phyloP scores from a whole-genome alignment of 2,888 invertebrate genomes.

The Parnassius apollo region DNA sequence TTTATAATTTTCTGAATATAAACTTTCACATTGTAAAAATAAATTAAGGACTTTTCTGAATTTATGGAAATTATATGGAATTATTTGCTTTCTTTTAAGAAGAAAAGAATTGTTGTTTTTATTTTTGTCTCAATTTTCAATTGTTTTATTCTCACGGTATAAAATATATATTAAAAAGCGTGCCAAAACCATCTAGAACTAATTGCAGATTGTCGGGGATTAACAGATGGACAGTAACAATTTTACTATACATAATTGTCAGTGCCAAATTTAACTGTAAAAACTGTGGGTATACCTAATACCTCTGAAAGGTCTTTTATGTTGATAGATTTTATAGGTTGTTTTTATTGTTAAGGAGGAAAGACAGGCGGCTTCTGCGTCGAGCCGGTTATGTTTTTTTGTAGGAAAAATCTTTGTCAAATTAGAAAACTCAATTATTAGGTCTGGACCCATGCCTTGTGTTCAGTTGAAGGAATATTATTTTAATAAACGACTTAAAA shows the following conservation, averaged over 20 bases:
- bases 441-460: constrained; percentile 77
- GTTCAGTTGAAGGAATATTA: constrained; percentile 81
- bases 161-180: constrained; percentile 37
- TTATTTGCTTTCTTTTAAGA: constrained; percentile 31
- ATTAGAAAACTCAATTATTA: constrained; percentile 76
- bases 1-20: constrained; percentile 53
- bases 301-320: constrained; percentile 65
- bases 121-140: constrained; percentile 39
- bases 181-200: constrained; percentile 73
- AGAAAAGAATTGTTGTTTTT: constrained; percentile 48
- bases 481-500: constrained; percentile 81
- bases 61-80: constrained; percentile 39
- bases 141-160: constrained; percentile 34
- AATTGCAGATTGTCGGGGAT: constrained; percentile 34
- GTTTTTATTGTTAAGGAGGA: constrained; percentile 79
- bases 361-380: constrained; percentile 55
- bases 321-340: constrained; percentile 80
- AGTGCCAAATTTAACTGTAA: constrained; percentile 73
- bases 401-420: constrained; percentile 67
- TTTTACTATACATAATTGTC: constrained; percentile 46
- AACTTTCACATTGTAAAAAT: constrained; percentile 55
- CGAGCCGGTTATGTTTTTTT: constrained; percentile 57
- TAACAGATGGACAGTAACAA: constrained; percentile 44
- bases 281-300: constrained; percentile 44
- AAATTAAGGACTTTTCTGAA: constrained; percentile 58